phyloP scores from a whole-genome alignment of 1,140 invertebrate genomes.

The Calephelis virginiensis region DNA sequence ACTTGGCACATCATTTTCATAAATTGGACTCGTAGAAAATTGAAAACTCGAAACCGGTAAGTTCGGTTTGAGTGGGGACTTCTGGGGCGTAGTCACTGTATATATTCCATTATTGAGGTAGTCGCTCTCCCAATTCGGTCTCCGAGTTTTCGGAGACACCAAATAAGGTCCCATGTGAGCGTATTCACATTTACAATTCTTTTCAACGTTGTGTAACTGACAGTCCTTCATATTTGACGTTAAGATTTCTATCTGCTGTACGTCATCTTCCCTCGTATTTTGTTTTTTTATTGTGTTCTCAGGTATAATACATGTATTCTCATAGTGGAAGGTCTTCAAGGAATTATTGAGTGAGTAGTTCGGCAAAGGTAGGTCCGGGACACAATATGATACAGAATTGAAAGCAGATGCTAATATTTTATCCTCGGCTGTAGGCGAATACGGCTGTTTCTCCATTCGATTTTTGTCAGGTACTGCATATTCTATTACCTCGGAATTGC shows the following conservation, averaged over 20 bases:
- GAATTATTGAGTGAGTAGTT: conserved; percentile 80
- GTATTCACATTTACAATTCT: conserved; percentile 68
- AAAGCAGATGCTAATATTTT: conserved; percentile 70
- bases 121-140: conserved; percentile 65
- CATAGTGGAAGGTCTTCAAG: conserved; percentile 75
- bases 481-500: conserved; percentile 68
- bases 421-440: conserved; percentile 75
- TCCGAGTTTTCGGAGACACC: conserved; percentile 53
- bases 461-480: conserved; percentile 71
- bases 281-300: conserved; percentile 67
- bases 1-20: conserved; percentile 69
- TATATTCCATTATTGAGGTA: conserved; percentile 67
- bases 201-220: conserved; percentile 65
- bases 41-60: conserved; percentile 66
- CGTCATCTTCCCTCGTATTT: conserved; percentile 67
- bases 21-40: conserved; percentile 67
- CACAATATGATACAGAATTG: conserved; percentile 54
- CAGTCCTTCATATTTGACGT: conserved; percentile 70
- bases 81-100: conserved; percentile 62
- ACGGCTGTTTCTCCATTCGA: conserved; percentile 65
- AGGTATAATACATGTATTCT: conserved; percentile 66
- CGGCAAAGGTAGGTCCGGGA: conserved; percentile 76
- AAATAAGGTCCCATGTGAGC: conserved; percentile 68
- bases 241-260: conserved; percentile 69
- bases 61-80: conserved; percentile 55